A percentile compares a stretch with the other conserved stretches of the same genome.
phyloP scores from a whole-genome alignment of 2,888 invertebrate genomes.

The Rhorus exstirpatorius region DNA sequence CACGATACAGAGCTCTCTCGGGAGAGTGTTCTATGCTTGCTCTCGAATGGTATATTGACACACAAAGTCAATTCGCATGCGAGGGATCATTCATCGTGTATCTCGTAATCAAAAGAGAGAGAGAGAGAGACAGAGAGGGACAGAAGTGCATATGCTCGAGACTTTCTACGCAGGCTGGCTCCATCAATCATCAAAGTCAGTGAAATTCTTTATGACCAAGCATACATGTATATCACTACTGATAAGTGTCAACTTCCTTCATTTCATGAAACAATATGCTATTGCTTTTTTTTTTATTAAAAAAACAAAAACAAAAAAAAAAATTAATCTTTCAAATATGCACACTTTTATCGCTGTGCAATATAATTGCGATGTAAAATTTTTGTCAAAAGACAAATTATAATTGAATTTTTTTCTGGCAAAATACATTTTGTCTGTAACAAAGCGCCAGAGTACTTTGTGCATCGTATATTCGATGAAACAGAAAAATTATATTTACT shows the following conservation, averaged over 20 bases:
- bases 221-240: constrained; percentile 43
- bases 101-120: constrained; percentile 18
- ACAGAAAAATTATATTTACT: not conserved
- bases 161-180: constrained; percentile 56
- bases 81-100: constrained; percentile 57
- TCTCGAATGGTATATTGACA: not conserved
- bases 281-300: not conserved
- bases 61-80: constrained; percentile 27
- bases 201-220: constrained; percentile 61
- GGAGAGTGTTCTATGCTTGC: not conserved
- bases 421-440: no score
- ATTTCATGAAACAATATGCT: not conserved
- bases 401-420: no score
- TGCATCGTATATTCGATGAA: not conserved
- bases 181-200: constrained; percentile 60
- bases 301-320: no score
- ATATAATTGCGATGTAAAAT: no score
- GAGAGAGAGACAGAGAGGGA: constrained; percentile 43
- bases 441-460: not conserved
- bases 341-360: no score
- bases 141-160: constrained; percentile 47
- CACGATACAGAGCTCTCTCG: constrained; percentile 13
- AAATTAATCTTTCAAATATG: no score
- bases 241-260: not conserved
- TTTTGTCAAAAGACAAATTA: no score